Base-by-base conservation (phyloP, 2,113 vertebrate species). In the Loxodonta africana region DNA sequence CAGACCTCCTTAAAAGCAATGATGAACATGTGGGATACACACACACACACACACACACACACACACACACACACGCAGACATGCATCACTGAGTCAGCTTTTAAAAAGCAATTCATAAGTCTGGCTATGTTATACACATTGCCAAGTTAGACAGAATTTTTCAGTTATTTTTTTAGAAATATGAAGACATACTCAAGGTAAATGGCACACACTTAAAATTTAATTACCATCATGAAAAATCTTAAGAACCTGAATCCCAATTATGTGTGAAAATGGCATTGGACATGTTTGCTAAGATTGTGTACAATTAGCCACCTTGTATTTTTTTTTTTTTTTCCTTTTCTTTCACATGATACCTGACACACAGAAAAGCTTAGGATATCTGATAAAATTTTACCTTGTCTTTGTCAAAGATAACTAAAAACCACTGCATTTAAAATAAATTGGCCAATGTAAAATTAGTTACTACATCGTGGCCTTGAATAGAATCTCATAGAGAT, bases 331-430 rank as follows among this genome's bases (percentile, higher is more conserved):
- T 87, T 71, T 88, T 86, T 60, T n/a, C n/a, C 11, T 26, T 88
- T 51, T 89, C 17, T 88, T 93, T 83, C 8, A 26, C 83, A 69
- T 30, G 53, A 91, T 46, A 6, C 1, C 4, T 84, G 51, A 33
- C 63, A 95, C 5, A 51, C 17, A 51, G 11, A 87, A 87, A 92
- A 4, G 9, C 18, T 87, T 57, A 73, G n/a, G 12, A 51, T 48
- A 6, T 48, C 51, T 74, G 57, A 65, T 33, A 37, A 63, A 73
- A 12, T 46, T 71, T 86, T 90, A 2, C 73, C 33, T 90, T 92
- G 21, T 33, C 67, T 80, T 94, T 88, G 48, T 8, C 69, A 65
- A 96, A 92, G 48, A 63, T 30, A 92, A 82, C 28, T 65, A 87
- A 57, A 3, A 89, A 51, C 26, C 7, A 26, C 9, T 90, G 37